A percentile compares a stretch with the other conserved stretches of the same genome.
Conservation (phyloP, 2,888 invertebrate species). For the Polyommatus iphigenia region DNA sequence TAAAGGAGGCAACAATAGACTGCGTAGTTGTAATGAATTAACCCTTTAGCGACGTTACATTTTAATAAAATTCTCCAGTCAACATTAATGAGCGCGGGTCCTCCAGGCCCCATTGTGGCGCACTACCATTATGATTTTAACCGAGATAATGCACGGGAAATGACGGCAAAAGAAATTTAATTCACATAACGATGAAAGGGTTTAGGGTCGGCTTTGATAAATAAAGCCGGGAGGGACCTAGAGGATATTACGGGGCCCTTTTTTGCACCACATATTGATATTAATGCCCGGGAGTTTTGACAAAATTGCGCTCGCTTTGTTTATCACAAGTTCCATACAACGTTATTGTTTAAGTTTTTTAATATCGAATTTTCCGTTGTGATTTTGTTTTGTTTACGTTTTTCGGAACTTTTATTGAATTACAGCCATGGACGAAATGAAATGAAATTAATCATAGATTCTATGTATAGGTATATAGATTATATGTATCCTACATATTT, state of each 20-base stretch:
- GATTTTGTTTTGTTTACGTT: slow-evolving; percentile 8
- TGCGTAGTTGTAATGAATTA: slow-evolving; percentile 45
- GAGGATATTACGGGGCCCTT: slow-evolving; percentile 73
- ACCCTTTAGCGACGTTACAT: slow-evolving; percentile 71
- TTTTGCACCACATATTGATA: slow-evolving; percentile 78
- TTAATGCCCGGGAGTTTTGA: slow-evolving; percentile 77
- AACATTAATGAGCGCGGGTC: slow-evolving; percentile 73
- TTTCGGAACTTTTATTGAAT: not conserved
- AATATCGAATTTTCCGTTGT: slow-evolving; percentile 8
- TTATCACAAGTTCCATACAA: slow-evolving; percentile 33
- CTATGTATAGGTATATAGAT: too few relatives aligned
- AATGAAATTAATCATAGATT: too few relatives aligned
- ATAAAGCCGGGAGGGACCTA: slow-evolving; percentile 69
- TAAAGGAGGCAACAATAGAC: slow-evolving; percentile 25
- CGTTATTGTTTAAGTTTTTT: slow-evolving; percentile 37
- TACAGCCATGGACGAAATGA: not conserved
- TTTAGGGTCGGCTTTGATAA: slow-evolving; percentile 76
- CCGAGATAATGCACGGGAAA: slow-evolving; percentile 80
- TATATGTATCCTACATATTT: too few relatives aligned
- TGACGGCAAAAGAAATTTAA: slow-evolving; percentile 81
- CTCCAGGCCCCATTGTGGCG: slow-evolving; percentile 69
- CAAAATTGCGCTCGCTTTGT: slow-evolving; percentile 63
- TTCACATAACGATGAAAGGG: slow-evolving; percentile 79
- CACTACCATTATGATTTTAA: slow-evolving; percentile 75
- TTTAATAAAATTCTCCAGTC: slow-evolving; percentile 78